Base-by-base conservation (phyloP, 2,888 invertebrate species). In the Ashinkailepas kermadecensis region DNA sequence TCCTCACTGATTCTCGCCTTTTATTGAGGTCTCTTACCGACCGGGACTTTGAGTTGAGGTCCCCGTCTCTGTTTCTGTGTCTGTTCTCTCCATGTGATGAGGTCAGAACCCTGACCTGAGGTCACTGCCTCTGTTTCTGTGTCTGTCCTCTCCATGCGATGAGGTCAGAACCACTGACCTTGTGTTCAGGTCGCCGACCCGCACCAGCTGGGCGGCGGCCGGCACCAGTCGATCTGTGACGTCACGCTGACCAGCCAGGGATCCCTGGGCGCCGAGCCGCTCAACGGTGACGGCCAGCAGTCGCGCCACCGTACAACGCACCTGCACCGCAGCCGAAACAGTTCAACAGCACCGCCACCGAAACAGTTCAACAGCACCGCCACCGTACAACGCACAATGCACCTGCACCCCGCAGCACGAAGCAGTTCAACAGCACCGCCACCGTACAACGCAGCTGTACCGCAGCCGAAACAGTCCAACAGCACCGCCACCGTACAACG, bases 121-220 rank as follows among this genome's bases (percentile, higher is more conserved):
- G 65, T 67, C 10, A 11, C 9, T 15, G 21, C 18, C 23, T n/a
- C 65, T 21, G 21, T 67, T 67, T 7, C 21, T 15, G n/a, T n/a
- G 10, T 11, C n/a, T 15, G 21, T 7, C 10, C 84, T 64, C 39
- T 39, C 39, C 39, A 39, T 39, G 39, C 4, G 39, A 39, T 39
- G 18, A 62, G 65, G 74, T n/a, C 13, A 70, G 54, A 80, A 70
- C 70, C 58, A 80, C 84, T 86, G 87, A 91, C 92, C 96, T 92
- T 0, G 96, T 93, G 84, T 96, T 95, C 57, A 95, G 91, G 86
- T 93, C 93, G 39, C 95, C 95, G 87, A 98, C 97, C 57, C 92
- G 92, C 12, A 96, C 88, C 83, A 96, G 91, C 86, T 94, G 94
- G 0, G 96, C 95, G 0, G 93, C 93, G 0, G 94, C 92, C 59